Evolutionary conservation across 2,888 invertebrate species (phyloP).

Genomic region (Ophion obscuratus): DNA sequence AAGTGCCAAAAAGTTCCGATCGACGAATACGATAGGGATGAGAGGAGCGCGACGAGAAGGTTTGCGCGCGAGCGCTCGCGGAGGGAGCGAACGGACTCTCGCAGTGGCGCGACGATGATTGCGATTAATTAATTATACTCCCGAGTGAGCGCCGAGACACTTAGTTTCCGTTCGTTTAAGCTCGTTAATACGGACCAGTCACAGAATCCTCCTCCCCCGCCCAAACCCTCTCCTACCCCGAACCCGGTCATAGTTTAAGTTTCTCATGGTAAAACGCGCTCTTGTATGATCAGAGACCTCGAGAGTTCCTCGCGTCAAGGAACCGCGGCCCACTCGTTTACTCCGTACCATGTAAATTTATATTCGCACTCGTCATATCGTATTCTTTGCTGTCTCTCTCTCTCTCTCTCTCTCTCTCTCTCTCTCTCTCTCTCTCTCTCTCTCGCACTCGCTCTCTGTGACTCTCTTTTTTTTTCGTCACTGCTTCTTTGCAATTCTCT

Average conservation of each 20-base stretch:
- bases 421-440: constrained; percentile 21
- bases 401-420: constrained; percentile 6
- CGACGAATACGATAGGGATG: constrained; percentile 33
- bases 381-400: constrained; percentile 23
- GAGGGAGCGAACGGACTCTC: constrained; percentile 50
- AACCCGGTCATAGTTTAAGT: constrained; percentile 46
- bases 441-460: constrained; percentile 11
- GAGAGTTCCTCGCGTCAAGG: constrained; percentile 70
- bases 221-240: constrained; percentile 1
- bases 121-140: constrained; percentile 84
- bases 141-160: constrained; percentile 80
- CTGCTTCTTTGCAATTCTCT: constrained; percentile 21
- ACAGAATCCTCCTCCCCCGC: constrained; percentile 57
- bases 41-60: constrained; percentile 35
- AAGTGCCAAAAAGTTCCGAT: constrained; percentile 43
- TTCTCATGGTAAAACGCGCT: constrained; percentile 59
- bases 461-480: too few relatives aligned
- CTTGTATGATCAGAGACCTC: constrained; percentile 59
- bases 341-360: constrained; percentile 81
- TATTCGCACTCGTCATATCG: constrained; percentile 59
- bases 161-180: constrained; percentile 84
- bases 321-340: constrained; percentile 80
- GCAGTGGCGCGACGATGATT: constrained; percentile 70
- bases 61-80: constrained; percentile 32
- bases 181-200: constrained; percentile 80